phyloP scores from a whole-genome alignment of 2,113 vertebrate genomes.

The Trinectes maculatus region DNA sequence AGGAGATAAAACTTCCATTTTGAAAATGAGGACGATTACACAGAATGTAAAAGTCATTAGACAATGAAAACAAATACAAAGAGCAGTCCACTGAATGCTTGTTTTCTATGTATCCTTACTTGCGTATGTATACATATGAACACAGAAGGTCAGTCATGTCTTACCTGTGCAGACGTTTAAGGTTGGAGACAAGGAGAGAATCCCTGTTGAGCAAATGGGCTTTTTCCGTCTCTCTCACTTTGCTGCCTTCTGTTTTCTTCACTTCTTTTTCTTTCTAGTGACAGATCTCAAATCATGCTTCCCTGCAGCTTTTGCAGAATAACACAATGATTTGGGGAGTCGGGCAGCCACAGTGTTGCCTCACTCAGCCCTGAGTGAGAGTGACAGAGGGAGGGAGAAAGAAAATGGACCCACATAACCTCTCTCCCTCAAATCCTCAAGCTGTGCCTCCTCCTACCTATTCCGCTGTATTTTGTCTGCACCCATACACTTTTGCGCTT shows the following conservation, averaged over 20 bases:
- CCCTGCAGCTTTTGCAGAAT: constrained; percentile 16
- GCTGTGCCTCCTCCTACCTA: constrained; percentile 37
- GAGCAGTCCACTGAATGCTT: background rate
- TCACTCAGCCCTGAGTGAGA: constrained; percentile 51
- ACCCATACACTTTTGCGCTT: background rate
- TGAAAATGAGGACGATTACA: background rate
- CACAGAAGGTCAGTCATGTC: constrained; percentile 23
- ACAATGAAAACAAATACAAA: background rate
- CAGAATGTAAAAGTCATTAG: background rate
- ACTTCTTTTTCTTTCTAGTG: background rate
- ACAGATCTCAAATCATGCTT: constrained; percentile 7
- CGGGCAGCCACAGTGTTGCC: constrained; percentile 38
- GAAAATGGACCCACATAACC: constrained; percentile 41
- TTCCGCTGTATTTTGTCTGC: constrained; percentile 22
- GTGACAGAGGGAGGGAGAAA: constrained; percentile 46
- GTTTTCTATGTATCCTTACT: background rate
- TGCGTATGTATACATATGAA: constrained; percentile 7
- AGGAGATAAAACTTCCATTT: background rate
- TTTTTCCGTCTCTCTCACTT: background rate
- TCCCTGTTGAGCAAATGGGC: constrained; percentile 13
- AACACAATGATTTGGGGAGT: constrained; percentile 34
- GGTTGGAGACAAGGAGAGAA: constrained; percentile 14
- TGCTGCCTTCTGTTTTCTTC: background rate
- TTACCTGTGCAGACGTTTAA: constrained; percentile 61
- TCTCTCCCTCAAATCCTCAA: constrained; percentile 42